Evolutionary conservation across 2,113 vertebrate genomes (phyloP), one percentile per base, ranked within the genome.

Genomic region (Dasyprocta punctata): DNA sequence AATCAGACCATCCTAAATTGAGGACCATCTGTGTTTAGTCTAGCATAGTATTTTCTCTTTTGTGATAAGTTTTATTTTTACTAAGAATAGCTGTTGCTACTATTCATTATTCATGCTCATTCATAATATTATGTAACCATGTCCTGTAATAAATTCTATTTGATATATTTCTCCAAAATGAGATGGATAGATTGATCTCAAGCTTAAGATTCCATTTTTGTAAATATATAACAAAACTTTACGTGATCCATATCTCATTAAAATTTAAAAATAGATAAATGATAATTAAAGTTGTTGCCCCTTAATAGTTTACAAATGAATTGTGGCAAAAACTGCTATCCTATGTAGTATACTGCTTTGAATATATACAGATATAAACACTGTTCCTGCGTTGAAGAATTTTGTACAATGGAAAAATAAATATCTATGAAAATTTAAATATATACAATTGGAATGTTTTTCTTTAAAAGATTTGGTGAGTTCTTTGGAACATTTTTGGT

Each of bases 211-310:
- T 92, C 49, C 47, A 54, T 96, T 92, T 90, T 87, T 87, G 49
- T 81, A 87, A 73, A 65, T 33, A 73, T 30, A 87, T 49, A 7
- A 97, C 60, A 92, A 95, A 89, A 63, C 49, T 88, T 69, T 28
- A 88, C 96, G 96, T 85, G 88, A 94, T 94, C 95, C 80, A 97
- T 65, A 85, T 41, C 7, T 92, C 86, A 96, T 96, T 95, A 97
- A 95, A 93, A 26, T 97, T 97, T 97, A 96, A 97, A 87, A 75
- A 92, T 97, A 92, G 86, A 93, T 93, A 96, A 94, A 97, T 89
- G 95, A 96, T 49, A 87, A 95, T 95, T 97, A 95, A 97, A 97
- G 33, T 87, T 90, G 65, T 86, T 94, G 17, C 36, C 75, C 81
- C 85, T 97, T 97, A 96, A 93, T 89, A 89, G 78, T 83, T 84